These are phyloP conservation scores for Botia almorhae DNA, from an alignment of 2,797 vertebrate genomes.

Conservation along the genomic window DNA sequence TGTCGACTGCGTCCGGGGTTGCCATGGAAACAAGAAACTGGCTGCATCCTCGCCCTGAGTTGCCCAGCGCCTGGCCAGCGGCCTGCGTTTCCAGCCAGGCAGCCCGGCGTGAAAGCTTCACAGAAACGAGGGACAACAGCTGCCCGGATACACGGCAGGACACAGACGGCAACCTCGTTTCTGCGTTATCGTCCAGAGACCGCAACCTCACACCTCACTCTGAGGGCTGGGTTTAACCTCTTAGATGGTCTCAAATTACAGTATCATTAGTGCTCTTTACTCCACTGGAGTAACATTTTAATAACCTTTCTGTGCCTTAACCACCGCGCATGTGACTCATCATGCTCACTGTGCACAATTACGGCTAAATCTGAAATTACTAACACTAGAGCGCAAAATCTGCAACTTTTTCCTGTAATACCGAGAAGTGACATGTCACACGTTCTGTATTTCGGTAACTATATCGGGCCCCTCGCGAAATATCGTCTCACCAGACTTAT, in stretches of 20 bases:
- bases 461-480: background rate
- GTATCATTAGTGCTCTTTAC: constrained; percentile 5
- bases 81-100: constrained; percentile 56
- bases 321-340: constrained; percentile 39
- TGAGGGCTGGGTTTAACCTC: constrained; percentile 11
- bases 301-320: constrained; percentile 30
- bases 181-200: constrained; percentile 56
- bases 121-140: constrained; percentile 50
- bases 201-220: constrained; percentile 7
- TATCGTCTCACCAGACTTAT: background rate
- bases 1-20: constrained; percentile 61
- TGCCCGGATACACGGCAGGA: constrained; percentile 65
- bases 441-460: constrained; percentile 15
- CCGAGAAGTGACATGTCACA: background rate
- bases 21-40: constrained; percentile 67
- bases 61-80: constrained; percentile 70
- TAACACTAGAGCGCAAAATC: background rate
- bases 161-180: constrained; percentile 70
- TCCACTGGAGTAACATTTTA: constrained; percentile 11
- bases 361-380: constrained; percentile 33
- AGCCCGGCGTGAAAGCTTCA: constrained; percentile 50
- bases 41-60: constrained; percentile 67
- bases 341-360: background rate
- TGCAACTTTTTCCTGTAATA: constrained; percentile 33
- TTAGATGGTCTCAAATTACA: background rate